These are phyloP conservation scores for Augochlora pura DNA, from an alignment of 1,140 invertebrate genomes.

Conservation along the genomic window DNA sequence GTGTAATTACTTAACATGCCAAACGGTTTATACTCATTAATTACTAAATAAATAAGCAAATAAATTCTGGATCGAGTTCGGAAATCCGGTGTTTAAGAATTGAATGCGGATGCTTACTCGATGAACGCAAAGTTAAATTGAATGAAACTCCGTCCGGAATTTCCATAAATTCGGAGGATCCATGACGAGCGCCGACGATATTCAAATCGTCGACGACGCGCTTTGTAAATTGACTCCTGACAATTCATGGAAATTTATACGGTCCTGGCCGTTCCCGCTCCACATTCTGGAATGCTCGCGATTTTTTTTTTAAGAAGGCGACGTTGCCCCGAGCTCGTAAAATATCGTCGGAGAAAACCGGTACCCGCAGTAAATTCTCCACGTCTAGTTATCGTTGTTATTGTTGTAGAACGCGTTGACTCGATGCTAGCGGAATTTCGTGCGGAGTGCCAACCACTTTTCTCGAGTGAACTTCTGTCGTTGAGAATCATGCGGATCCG, in stretches of 20 bases:
- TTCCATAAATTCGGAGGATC: not conserved
- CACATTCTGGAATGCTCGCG: not conserved
- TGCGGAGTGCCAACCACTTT: no score
- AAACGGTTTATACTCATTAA: no score
- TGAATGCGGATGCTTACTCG: no score
- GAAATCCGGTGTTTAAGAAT: no score
- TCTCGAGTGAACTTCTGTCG: not conserved
- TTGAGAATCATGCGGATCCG: no score
- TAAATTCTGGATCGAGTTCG: no score
- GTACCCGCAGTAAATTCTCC: not conserved
- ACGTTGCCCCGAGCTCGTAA: not conserved
- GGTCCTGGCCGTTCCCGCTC: no score
- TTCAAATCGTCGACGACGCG: conserved; percentile 6
- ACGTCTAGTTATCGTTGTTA: not conserved
- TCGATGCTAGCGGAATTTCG: not conserved
- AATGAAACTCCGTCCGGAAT: not conserved
- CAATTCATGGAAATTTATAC: conserved; percentile 27
- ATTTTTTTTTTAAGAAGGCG: not conserved
- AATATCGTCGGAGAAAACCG: no score
- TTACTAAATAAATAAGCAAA: no score
- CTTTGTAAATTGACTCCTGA: conserved; percentile 8
- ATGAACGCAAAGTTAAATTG: no score
- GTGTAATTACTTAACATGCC: no score
- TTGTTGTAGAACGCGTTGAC: not conserved
- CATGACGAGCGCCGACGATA: not conserved